These are phyloP conservation scores for Oryzias dopingdopingensis DNA, from an alignment of 2,797 vertebrate genomes.

Conservation along the genomic window DNA sequence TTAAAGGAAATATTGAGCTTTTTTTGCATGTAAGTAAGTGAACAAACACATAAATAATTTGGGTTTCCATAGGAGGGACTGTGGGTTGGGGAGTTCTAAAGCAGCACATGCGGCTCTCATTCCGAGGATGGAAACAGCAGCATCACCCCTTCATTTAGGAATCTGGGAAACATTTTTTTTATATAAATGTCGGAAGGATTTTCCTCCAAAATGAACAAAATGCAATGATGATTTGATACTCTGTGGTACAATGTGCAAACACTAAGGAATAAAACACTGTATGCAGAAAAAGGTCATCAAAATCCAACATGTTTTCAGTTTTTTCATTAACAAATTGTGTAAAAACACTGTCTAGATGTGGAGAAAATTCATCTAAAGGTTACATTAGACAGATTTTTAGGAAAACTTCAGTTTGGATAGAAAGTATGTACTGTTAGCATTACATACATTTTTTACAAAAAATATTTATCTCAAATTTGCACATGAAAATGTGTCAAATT, in stretches of 20 bases:
- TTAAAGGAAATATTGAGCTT: slow-evolving; percentile 16
- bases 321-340: neutral
- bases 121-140: slow-evolving; percentile 58
- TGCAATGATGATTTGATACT: slow-evolving; percentile 20
- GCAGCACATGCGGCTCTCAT: slow-evolving; percentile 69
- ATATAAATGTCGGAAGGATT: slow-evolving; percentile 24
- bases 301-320: neutral
- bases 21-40: neutral
- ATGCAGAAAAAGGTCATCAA: neutral
- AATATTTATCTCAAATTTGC: neutral
- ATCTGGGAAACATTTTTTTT: slow-evolving; percentile 43
- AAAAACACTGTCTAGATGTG: neutral
- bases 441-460: neutral
- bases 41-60: slow-evolving; percentile 28
- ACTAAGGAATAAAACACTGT: too few species aligned
- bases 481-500: neutral
- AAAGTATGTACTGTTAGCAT: too few species aligned
- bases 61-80: slow-evolving; percentile 45
- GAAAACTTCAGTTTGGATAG: too few species aligned
- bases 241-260: neutral
- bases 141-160: slow-evolving; percentile 46
- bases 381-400: too few species aligned
- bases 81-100: slow-evolving; percentile 52
- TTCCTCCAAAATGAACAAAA: slow-evolving; percentile 38
- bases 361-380: too few species aligned